Evolutionary conservation across 2,797 vertebrate species (phyloP), one percentile per base, ranked within the genome.

Genomic region (Poliocrania exsul): DNA sequence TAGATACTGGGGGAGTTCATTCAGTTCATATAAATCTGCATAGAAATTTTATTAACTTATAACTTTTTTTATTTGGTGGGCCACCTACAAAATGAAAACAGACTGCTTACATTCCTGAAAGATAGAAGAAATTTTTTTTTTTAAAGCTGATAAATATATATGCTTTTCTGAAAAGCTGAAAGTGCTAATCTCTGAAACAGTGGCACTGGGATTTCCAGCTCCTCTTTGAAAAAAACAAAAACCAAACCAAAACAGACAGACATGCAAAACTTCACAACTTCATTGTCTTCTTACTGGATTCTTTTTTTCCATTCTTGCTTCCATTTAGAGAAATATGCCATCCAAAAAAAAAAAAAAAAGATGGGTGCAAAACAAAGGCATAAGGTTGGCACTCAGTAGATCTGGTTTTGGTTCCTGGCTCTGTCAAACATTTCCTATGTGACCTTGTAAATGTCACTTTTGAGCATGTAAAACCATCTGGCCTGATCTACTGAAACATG

Each of bases 361-460:
- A 82, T 67, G 47, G 66, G 47, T 90, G 49, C 44, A 92, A 91
- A 94, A 75, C 75, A 78, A 69, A 94, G 82, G 91, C 73, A 47
- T 58, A 53, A 67, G 80, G 67, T 70, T 94, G 95, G 91, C 81
- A 94, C 79, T 88, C 0, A 0, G 58, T 73, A 92, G 89, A 94
- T 93, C 92, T 73, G 85, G 66, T 94, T 96, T 96, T 8, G 67
- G 92, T 95, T 96, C 92, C 89, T 92, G 85, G 82, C 77, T 95
- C 91, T 93, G 88, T 94, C 95, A 95, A 92, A 90, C 77, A 60
- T 93, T 96, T 97, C 91, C 77, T 95, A 70, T 91, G 92, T 93
- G 95, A 96, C 93, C 95, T 96, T 96, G 89, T 95, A 95, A 95
- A 97, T 95, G 95, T 95, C 95, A 92, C 91, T 93, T 95, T 74